Evolutionary conservation across 2,797 vertebrate species (phyloP).

Genomic region (Cyprinella venusta): DNA sequence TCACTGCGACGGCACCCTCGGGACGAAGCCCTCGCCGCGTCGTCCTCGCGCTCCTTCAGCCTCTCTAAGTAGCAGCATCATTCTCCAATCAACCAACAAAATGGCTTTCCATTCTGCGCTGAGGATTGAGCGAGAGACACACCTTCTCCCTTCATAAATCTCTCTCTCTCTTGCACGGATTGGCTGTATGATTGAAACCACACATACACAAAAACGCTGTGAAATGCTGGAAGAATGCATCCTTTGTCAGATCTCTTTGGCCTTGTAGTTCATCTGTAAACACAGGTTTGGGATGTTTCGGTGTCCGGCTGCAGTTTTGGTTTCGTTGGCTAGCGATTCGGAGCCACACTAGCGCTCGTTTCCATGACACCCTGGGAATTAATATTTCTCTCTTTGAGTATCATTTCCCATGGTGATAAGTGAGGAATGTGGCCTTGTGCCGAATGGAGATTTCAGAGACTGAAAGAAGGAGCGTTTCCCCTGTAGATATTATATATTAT

Average conservation of each 20-base stretch:
- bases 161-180: constrained; percentile 2
- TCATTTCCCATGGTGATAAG: constrained; percentile 38
- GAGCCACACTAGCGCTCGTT: constrained; percentile 21
- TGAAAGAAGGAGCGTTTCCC: background rate
- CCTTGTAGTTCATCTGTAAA: constrained; percentile 4
- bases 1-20: constrained; percentile 78
- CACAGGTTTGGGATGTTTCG: background rate
- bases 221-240: background rate
- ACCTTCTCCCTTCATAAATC: background rate
- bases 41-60: constrained; percentile 52
- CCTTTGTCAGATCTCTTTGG: background rate
- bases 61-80: constrained; percentile 83
- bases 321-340: constrained; percentile 34
- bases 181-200: background rate
- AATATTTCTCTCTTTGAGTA: constrained; percentile 38
- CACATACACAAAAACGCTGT: background rate
- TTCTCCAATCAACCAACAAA: constrained; percentile 80
- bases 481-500: background rate
- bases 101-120: constrained; percentile 75
- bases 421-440: constrained; percentile 41
- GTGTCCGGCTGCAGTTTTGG: background rate
- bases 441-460: constrained; percentile 49
- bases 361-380: constrained; percentile 55
- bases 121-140: constrained; percentile 42
- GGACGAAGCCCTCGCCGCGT: constrained; percentile 68